phyloP scores from a whole-genome alignment of 1,140 invertebrate genomes.

The Globodera ellingtonae region DNA sequence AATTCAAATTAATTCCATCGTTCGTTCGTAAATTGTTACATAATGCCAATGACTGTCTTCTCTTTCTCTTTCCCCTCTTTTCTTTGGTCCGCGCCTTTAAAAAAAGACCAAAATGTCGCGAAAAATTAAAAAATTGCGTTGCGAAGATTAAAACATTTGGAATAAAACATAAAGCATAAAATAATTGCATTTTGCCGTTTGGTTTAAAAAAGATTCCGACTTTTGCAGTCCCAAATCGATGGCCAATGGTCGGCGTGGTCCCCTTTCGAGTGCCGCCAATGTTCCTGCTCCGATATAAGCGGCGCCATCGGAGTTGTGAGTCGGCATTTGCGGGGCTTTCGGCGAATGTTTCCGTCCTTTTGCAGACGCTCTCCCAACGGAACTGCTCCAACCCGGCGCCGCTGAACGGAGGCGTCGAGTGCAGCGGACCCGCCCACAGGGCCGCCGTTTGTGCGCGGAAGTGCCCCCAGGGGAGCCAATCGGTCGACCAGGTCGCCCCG shows the following conservation, averaged over 20 bases:
- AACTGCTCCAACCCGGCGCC: conserved; percentile 57
- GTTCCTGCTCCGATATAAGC: conserved; percentile 50
- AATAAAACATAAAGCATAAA: neutral
- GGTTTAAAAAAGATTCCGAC: neutral
- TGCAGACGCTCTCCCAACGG: conserved; percentile 16
- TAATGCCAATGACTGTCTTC: neutral
- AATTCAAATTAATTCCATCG: too few relatives aligned
- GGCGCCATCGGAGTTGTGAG: conserved; percentile 54
- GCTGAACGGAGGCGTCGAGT: conserved; percentile 60
- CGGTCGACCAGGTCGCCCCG: conserved; percentile 56
- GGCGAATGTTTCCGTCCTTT: neutral
- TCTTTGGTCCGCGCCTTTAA: neutral
- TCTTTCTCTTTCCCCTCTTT: neutral
- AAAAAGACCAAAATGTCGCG: neutral
- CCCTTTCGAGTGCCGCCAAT: conserved; percentile 46
- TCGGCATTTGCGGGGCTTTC: neutral
- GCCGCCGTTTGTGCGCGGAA: conserved; percentile 57
- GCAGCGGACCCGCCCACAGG: conserved; percentile 50
- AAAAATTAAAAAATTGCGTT: conserved; percentile 7
- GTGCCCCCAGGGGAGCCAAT: conserved; percentile 44
- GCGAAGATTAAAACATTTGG: conserved; percentile 11
- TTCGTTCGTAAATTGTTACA: neutral
- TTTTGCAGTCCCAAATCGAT: conserved; percentile 37
- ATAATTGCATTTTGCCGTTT: neutral
- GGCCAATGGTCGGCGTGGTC: conserved; percentile 62